Evolutionary conservation across 2,797 vertebrate species (phyloP).

Genomic region (Austrolebias charrua): DNA sequence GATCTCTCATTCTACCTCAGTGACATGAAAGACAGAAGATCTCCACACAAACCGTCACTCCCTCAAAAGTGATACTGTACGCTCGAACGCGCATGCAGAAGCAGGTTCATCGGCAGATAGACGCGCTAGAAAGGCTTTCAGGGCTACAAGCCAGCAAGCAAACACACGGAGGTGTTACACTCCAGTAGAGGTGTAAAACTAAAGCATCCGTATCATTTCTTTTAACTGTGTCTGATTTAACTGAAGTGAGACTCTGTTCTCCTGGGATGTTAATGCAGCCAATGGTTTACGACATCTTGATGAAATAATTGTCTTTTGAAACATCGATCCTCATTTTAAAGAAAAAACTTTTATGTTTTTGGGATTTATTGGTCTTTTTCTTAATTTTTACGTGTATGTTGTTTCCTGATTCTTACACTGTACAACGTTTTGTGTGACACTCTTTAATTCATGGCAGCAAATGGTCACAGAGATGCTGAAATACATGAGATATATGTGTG

Average conservation of each 20-base stretch:
- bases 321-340: constrained; percentile 46
- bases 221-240: constrained; percentile 49
- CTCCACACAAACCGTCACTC: constrained; percentile 48
- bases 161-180: constrained; percentile 52
- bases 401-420: constrained; percentile 74
- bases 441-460: constrained; percentile 57
- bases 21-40: constrained; percentile 53
- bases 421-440: constrained; percentile 66
- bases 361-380: constrained; percentile 48
- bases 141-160: constrained; percentile 27
- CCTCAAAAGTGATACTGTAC: constrained; percentile 30
- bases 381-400: constrained; percentile 68
- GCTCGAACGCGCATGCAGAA: constrained; percentile 20
- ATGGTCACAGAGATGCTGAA: constrained; percentile 55
- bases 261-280: constrained; percentile 60
- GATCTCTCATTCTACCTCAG: constrained; percentile 80
- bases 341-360: constrained; percentile 29
- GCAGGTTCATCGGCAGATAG: constrained; percentile 24
- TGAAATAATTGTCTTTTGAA: constrained; percentile 66
- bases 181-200: constrained; percentile 48
- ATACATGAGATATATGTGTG: constrained; percentile 48
- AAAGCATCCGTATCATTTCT: constrained; percentile 37
- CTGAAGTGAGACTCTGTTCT: constrained; percentile 56
- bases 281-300: constrained; percentile 73
- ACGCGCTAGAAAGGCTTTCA: constrained; percentile 39